A percentile compares a stretch with the other conserved stretches of the same genome.
Evolutionary conservation across 2,113 vertebrate genomes (phyloP).

Genomic region (Eurystomus gularis): DNA sequence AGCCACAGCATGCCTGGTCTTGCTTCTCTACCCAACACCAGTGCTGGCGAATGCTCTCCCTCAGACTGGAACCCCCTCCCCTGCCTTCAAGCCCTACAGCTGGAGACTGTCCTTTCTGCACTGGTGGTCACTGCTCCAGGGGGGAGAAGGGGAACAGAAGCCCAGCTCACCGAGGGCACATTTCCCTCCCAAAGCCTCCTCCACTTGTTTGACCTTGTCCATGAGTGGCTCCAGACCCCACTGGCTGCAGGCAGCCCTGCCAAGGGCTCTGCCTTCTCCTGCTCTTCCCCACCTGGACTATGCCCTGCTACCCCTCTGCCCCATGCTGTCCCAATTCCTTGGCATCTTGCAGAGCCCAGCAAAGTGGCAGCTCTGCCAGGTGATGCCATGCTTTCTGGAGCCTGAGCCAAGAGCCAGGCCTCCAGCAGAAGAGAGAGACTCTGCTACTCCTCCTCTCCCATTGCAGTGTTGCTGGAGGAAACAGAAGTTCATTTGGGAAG

Average conservation of each 20-base stretch:
- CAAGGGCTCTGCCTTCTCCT: background rate
- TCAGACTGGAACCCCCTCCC: background rate
- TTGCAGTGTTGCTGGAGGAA: background rate
- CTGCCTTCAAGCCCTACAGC: background rate
- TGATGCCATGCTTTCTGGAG: background rate
- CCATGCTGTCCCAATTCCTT: background rate
- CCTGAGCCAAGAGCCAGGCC: background rate
- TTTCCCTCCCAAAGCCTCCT: background rate
- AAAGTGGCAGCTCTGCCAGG: background rate
- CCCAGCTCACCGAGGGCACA: background rate
- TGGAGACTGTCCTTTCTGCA: background rate
- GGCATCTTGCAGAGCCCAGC: background rate
- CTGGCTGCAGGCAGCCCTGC: background rate
- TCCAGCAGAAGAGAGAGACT: background rate
- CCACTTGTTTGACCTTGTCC: rapidly evolving
- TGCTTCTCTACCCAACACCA: background rate
- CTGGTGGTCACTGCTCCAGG: background rate
- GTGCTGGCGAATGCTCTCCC: background rate
- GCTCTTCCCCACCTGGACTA: background rate
- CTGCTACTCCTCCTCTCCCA: background rate
- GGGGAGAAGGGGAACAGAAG: background rate
- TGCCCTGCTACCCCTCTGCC: background rate
- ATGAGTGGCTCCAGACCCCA: background rate
- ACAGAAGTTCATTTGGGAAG: background rate
- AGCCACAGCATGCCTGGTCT: rapidly evolving